Evolutionary conservation across 2,797 vertebrate genomes (phyloP).

Genomic region (Leptoclinus maculatus): DNA sequence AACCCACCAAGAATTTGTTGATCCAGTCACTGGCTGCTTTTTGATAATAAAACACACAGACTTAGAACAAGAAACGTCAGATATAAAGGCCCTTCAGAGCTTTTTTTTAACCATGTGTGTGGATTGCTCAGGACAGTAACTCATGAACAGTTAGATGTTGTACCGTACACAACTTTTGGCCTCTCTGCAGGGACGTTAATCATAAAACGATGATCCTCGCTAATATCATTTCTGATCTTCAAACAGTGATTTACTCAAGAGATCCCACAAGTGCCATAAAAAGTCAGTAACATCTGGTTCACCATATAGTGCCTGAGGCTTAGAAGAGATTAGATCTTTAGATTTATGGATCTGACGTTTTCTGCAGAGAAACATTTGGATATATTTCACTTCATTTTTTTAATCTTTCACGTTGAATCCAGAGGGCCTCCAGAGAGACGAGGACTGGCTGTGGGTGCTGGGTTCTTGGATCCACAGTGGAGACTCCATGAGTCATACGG

Average conservation of each 20-base stretch:
- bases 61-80: constrained; percentile 29
- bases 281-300: constrained; percentile 60
- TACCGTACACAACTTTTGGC: constrained; percentile 18
- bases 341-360: constrained; percentile 38
- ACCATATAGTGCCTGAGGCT: constrained; percentile 19
- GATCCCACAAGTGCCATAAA: constrained; percentile 41
- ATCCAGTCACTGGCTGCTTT: constrained; percentile 43
- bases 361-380: constrained; percentile 14
- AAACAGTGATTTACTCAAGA: constrained; percentile 28
- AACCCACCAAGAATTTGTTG: constrained; percentile 31
- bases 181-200: constrained; percentile 45
- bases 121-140: constrained; percentile 14
- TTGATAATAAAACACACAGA: constrained; percentile 54
- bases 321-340: constrained; percentile 30
- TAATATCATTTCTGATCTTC: constrained; percentile 24
- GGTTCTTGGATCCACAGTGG: constrained; percentile 15
- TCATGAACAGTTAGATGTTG: constrained; percentile 34
- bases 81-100: constrained; percentile 33
- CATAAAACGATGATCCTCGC: constrained; percentile 38
- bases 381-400: constrained; percentile 31
- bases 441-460: constrained; percentile 9
- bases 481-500: constrained; percentile 29
- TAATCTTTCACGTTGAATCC: constrained; percentile 10
- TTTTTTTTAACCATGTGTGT: constrained; percentile 24
- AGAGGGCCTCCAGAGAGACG: constrained; percentile 8